Evolutionary conservation across 2,113 vertebrate species (phyloP).

Genomic region (Myrmecobius fasciatus): DNA sequence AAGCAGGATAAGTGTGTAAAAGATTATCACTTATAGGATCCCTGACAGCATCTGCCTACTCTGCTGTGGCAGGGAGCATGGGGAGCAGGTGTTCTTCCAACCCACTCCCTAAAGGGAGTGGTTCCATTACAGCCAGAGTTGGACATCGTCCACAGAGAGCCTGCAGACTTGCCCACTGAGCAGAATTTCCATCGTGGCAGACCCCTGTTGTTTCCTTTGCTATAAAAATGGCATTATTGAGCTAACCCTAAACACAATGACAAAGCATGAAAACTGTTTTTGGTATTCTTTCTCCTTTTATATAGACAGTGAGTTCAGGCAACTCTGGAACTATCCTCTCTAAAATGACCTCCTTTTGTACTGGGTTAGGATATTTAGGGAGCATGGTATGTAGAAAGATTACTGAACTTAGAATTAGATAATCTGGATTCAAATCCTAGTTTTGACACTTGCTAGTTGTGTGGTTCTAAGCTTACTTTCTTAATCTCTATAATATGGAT

Average conservation of each 20-base stretch:
- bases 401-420: not conserved
- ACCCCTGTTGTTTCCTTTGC: not conserved
- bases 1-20: not conserved
- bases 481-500: not conserved
- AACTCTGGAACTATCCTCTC: conserved; percentile 25
- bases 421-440: not conserved
- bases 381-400: not conserved
- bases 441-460: not conserved
- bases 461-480: not conserved
- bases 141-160: not conserved
- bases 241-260: not conserved
- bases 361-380: not conserved
- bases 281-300: not conserved
- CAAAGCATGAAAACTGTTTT: not conserved
- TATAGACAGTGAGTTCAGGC: conserved; percentile 21
- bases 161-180: not conserved
- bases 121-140: not conserved
- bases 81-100: not conserved
- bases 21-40: not conserved
- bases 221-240: not conserved
- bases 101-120: not conserved
- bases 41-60: conserved; percentile 4
- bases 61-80: conserved; percentile 5
- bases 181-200: not conserved
- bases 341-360: not conserved